A percentile compares a stretch with the other conserved stretches of the same genome.
Evolutionary conservation across 2,888 invertebrate species (phyloP).

Genomic region (Cyaniris semiargus): DNA sequence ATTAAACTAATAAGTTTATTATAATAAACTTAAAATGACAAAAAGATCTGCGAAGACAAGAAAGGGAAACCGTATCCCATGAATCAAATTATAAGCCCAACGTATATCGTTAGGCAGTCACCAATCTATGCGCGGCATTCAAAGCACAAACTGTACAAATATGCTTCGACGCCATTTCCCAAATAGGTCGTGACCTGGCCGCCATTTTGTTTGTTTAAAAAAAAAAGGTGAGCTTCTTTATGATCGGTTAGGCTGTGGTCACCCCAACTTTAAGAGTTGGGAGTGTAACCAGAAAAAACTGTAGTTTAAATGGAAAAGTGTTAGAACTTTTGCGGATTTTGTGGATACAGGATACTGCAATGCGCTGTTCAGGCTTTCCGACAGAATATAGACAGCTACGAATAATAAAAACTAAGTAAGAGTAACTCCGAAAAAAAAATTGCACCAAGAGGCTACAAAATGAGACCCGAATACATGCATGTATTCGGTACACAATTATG

Average conservation of each 20-base stretch:
- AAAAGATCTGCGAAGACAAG: too few relatives aligned
- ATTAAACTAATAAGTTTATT: too few relatives aligned
- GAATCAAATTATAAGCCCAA: neutral
- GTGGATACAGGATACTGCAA: neutral
- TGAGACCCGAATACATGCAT: too few relatives aligned
- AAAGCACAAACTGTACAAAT: neutral
- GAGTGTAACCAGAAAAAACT: neutral
- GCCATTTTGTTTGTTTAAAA: constrained; percentile 11
- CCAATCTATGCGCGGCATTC: neutral
- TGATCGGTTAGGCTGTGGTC: neutral
- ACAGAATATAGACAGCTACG: neutral
- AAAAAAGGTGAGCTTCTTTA: neutral
- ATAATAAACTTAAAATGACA: too few relatives aligned
- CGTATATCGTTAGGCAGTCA: neutral
- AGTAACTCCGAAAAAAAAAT: too few relatives aligned
- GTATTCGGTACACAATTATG: too few relatives aligned
- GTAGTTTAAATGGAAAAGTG: neutral
- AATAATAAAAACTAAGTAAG: too few relatives aligned
- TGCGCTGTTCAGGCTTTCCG: too few relatives aligned
- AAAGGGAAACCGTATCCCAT: too few relatives aligned
- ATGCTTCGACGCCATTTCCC: neutral
- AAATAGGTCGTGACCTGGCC: constrained; percentile 1
- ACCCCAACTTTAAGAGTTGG: neutral
- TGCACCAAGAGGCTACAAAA: too few relatives aligned
- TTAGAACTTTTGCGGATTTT: neutral